Evolutionary conservation across 1,140 invertebrate genomes (phyloP), one percentile per base, ranked within the genome.

Genomic region (Lysiphlebus fabarum): DNA sequence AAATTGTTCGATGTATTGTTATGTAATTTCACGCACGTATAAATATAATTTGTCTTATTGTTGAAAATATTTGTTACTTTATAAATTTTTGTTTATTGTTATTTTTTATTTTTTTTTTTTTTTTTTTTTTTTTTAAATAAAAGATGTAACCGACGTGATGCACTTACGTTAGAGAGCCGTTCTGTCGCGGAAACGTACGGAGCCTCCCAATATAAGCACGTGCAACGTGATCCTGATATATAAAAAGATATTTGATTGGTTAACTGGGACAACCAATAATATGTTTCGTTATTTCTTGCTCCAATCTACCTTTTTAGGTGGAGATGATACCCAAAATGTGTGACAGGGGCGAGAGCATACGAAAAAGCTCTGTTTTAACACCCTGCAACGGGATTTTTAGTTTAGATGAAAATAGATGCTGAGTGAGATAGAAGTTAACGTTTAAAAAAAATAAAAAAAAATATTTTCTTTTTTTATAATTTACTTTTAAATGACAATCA

Each of bases 141-240:
- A 40, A 53, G 38, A 49, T 55, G 14, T 5, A 59, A 75, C 69
- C 76, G 76, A 80, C 75, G 75, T 82, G 78, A 70, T 79, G 76
- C 83, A 89, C 87, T 89, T 88, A 89, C 87, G 89, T 90, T 91
- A 87, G 87, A 89, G 90, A 92, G 90, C 89, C 90, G 89, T 91
- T 92, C 90, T 92, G 90, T 89, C 86, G 85, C 83, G 84, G 81
- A 79, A 81, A 82, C 81, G 81, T 82, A 81, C 81, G 74, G 79
- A 74, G 78, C 73, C 79, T 81, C 83, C 84, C 82, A 84, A 87
- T 91, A 90, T 90, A 91, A 91, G 90, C 89, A 85, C 83, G 78
- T 84, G 89, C 87, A 90, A 91, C 84, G 87, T 88, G 88, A 91
- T 88, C 85, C 86, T 81, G 79, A 72, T 70, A 64, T 82, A 70